Evolutionary conservation across 2,888 invertebrate species (phyloP), one percentile per base, ranked within the genome.

Genomic region (Gnatocerus cornutus): DNA sequence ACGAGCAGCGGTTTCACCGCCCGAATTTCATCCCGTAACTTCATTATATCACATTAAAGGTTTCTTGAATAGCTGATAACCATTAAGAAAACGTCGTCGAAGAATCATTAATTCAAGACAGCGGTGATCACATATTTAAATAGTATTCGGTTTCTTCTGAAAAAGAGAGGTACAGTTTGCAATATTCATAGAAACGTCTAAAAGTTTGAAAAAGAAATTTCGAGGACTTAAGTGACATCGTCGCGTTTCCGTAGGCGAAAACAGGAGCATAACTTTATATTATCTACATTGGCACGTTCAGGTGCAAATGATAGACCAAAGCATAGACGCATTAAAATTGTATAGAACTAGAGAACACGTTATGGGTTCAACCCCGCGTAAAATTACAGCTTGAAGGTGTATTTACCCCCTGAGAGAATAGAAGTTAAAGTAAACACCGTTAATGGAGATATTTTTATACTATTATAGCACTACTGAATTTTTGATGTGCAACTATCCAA

Each of bases 11-110:
- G 65, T 48, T 21, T 33, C 33, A 50, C 68, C 68, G 64, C 52
- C 63, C 45, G 41, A 45, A 58, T 58, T 46, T 50, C 58, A 69
- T 69, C 64, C 30, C 56, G 58, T 21, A 46, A 64, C 63, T 58
- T 64, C 68, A 69, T 69, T 10, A 48, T 69, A 63, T 64, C 52
- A 55, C 56, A 50, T 68, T 61, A 61, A 59, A 21, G 59, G 16
- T 59, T 39, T 41, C 39, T 52, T 53, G 52, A 52, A 13, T 50
- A 41, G 50, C 29, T 30, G 33, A 41, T 33, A 39, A 63, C 43
- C 50, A 52, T 52, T 29, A 43, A 52, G 21, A 30, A 29, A 27
- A 39, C 37, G 61, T n/a, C 46, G 33, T 16, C 21, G 8, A 7
- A 12, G 21, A n/a, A 29, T 50, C 27, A n/a, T 46, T 46, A 14